phyloP scores from a whole-genome alignment of 2,797 vertebrate species.

The Neosilurus mollespiculum region DNA sequence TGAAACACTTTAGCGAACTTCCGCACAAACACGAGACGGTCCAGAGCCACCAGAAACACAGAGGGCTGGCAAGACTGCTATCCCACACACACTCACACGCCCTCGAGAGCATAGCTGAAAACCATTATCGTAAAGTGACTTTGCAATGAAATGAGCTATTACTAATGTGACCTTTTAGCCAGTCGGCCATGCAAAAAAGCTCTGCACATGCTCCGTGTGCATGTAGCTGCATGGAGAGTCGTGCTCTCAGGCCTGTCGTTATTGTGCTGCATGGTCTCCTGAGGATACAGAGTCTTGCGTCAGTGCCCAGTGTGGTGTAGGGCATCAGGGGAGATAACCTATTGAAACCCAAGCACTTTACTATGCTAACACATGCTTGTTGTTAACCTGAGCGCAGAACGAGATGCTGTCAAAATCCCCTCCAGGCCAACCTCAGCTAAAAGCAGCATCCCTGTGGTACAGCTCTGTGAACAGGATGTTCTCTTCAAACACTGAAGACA shows the following conservation, averaged over 20 bases:
- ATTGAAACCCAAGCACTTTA: slow-evolving; percentile 62
- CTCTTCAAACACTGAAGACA: slow-evolving; percentile 37
- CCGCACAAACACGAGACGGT: slow-evolving; percentile 8
- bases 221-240: not conserved
- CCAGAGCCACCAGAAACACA: slow-evolving; percentile 24
- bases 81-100: slow-evolving; percentile 26
- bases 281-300: slow-evolving; percentile 63
- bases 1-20: slow-evolving; percentile 27
- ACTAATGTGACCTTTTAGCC: slow-evolving; percentile 40
- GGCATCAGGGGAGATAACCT: slow-evolving; percentile 71
- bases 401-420: slow-evolving; percentile 61
- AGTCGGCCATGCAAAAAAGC: slow-evolving; percentile 12
- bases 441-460: slow-evolving; percentile 41
- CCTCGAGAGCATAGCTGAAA: slow-evolving; percentile 34
- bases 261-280: slow-evolving; percentile 58
- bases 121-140: slow-evolving; percentile 45
- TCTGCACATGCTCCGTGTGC: not conserved
- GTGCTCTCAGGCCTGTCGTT: slow-evolving; percentile 36
- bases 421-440: slow-evolving; percentile 26
- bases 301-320: slow-evolving; percentile 67
- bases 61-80: slow-evolving; percentile 10
- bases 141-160: slow-evolving; percentile 44
- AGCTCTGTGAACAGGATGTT: slow-evolving; percentile 44
- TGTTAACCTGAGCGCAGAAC: slow-evolving; percentile 48
- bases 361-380: slow-evolving; percentile 59